Evolutionary conservation across 2,113 vertebrate species (phyloP), one percentile per base, ranked within the genome.

Genomic region (Microtus montanus): DNA sequence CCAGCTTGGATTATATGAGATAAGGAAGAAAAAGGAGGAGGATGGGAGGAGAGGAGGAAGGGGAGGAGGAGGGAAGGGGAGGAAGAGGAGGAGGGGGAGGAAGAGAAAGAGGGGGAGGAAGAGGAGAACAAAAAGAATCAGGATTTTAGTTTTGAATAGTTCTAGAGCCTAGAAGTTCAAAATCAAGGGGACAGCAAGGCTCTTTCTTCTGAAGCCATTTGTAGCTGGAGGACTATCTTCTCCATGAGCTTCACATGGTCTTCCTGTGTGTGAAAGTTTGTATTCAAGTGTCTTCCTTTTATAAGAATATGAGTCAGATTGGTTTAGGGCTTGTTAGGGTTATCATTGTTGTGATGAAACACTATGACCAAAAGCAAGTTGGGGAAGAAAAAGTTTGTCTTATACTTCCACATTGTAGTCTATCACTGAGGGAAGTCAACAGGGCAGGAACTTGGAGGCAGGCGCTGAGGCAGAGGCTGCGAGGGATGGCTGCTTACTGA

Each of bases 51-150:
- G 2, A 73, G n/a, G 22, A 38, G 73, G 22, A 26, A 5, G 38
- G 5, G 38, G 38, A 9, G 38, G 38, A 41, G 2, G 5, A 17
- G 13, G 8, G 17, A 13, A 5, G 41, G 38, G 1, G 70, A 22
- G 33, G 35, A 70, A 33, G 9, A 71, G 17, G n/a, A n/a, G 71
- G 10, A 24, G 4, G 71, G 10, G 13, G 49, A 52, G 12, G n/a
- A 20, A 73, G n/a, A 38, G 0, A 11, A 41, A 0, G 12, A 17
- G 13, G 8, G 19, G 1, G 38, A 44, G 5, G 74, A 28, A 14
- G 13, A 47, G 2, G 13, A 77, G 26, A 8, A 35, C 10, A 24
- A 58, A 8, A 26, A 58, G 79, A 82, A 38, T 5, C 24, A n/a
- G 54, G 54, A 82, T 61, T 82, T 82, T 61, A 61, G 38, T 61